A percentile compares a stretch with the other conserved stretches of the same genome.
phyloP scores from a whole-genome alignment of 2,888 invertebrate genomes.

The Limnephilus lunatus region DNA sequence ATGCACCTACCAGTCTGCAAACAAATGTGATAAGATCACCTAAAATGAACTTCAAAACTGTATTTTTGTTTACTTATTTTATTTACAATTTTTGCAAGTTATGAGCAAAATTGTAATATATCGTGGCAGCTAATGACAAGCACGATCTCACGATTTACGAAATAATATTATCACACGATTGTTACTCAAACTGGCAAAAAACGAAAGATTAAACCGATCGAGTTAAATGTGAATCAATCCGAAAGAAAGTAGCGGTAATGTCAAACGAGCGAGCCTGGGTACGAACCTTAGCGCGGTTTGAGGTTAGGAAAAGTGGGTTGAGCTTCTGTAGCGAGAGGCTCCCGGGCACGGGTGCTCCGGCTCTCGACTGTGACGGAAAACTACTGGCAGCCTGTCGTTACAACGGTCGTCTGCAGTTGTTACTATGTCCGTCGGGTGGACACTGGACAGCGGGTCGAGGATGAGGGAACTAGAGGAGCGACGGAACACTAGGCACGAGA shows the following conservation, averaged over 20 bases:
- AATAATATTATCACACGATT: background rate
- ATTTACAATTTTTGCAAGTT: background rate
- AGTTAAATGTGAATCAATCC: background rate
- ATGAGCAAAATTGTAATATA: background rate
- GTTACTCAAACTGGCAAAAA: background rate
- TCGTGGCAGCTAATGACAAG: background rate
- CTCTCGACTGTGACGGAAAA: constrained; percentile 23
- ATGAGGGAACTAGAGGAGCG: constrained; percentile 9
- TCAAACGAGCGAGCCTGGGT: constrained; percentile 2
- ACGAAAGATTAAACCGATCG: background rate
- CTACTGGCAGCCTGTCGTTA: constrained; percentile 15
- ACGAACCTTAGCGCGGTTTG: constrained; percentile 48
- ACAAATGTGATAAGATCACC: background rate
- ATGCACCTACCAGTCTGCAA: background rate
- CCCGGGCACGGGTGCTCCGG: background rate
- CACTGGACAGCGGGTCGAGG: background rate
- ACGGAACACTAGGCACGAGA: background rate
- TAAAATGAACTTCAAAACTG: background rate
- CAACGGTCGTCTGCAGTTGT: background rate
- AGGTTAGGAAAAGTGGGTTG: constrained; percentile 58
- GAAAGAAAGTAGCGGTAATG: background rate
- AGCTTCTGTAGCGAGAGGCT: constrained; percentile 7
- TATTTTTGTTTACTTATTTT: background rate
- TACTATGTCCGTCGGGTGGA: background rate
- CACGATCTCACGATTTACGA: background rate